These are phyloP conservation scores for Enteromius thamalakanensis DNA, from an alignment of 2,797 vertebrate genomes.

Conservation along the genomic window DNA sequence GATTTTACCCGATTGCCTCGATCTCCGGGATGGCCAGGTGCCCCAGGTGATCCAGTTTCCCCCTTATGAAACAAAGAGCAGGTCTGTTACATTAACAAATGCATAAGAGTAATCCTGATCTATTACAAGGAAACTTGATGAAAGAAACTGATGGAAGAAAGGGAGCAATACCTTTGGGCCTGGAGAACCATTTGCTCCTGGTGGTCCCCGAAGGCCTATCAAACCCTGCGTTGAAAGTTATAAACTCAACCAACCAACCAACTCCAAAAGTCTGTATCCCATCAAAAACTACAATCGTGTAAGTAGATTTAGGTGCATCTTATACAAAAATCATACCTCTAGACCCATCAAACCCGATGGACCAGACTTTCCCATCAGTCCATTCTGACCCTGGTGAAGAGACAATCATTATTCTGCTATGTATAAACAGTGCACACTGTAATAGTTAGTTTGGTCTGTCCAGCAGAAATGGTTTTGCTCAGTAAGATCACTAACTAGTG, in stretches of 20 bases:
- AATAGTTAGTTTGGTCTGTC: not conserved
- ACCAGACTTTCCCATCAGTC: conserved; percentile 68
- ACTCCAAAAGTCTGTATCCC: not conserved
- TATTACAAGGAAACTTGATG: conserved; percentile 13
- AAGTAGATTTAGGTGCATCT: too few species aligned
- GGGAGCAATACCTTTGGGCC: conserved; percentile 67
- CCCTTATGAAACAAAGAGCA: conserved; percentile 65
- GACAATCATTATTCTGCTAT: not conserved
- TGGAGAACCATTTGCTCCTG: conserved; percentile 63
- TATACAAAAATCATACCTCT: conserved; percentile 57
- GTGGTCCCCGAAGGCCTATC: conserved; percentile 59
- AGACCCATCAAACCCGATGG: conserved; percentile 69
- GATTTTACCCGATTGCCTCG: conserved; percentile 70
- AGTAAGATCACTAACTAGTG: conserved; percentile 70
- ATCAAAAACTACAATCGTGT: not conserved
- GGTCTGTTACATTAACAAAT: conserved; percentile 17
- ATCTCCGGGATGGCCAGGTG: conserved; percentile 63
- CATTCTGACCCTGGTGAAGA: conserved; percentile 68
- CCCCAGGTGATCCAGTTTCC: conserved; percentile 65
- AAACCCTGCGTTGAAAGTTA: conserved; percentile 63
- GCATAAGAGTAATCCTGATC: conserved; percentile 37
- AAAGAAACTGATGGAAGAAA: conserved; percentile 13
- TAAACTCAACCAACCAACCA: not conserved
- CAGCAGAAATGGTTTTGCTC: not conserved
- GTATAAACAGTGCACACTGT: not conserved